A percentile compares a stretch with the other conserved stretches of the same genome.
Conservation (phyloP, 2,797 vertebrate genomes). For the Staurois parvus region DNA sequence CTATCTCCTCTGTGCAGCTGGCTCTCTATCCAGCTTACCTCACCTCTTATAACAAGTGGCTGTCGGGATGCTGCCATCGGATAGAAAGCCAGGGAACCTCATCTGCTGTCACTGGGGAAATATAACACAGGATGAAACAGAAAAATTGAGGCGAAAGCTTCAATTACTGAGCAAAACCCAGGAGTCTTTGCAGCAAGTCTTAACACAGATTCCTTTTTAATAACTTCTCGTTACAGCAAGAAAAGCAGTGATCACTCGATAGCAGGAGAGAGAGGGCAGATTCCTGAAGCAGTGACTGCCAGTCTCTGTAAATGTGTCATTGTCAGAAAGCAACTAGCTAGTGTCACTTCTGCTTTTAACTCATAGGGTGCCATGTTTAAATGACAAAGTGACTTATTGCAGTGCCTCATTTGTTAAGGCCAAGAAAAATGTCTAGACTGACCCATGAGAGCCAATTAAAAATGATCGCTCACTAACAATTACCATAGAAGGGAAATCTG, state of each 20-base stretch:
- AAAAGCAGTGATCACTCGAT: slow-evolving; percentile 53
- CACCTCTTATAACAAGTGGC: slow-evolving; percentile 22
- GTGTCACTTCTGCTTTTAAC: background rate
- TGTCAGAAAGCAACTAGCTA: background rate
- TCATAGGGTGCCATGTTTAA: background rate
- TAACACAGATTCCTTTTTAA: slow-evolving; percentile 59
- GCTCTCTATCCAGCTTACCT: background rate
- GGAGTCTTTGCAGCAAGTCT: slow-evolving; percentile 54
- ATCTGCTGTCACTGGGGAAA: slow-evolving; percentile 64
- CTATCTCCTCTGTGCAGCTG: background rate
- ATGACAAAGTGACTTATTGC: background rate
- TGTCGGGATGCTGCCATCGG: slow-evolving; percentile 46
- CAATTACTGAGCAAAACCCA: slow-evolving; percentile 63
- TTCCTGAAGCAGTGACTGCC: slow-evolving; percentile 7
- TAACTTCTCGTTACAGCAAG: slow-evolving; percentile 63
- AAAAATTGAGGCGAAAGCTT: slow-evolving; percentile 58
- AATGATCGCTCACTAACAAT: too few relatives aligned
- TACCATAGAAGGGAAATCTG: too few relatives aligned
- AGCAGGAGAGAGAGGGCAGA: slow-evolving; percentile 16
- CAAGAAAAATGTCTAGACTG: too few relatives aligned
- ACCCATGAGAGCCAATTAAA: too few relatives aligned
- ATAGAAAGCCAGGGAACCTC: slow-evolving; percentile 50
- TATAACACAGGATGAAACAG: slow-evolving; percentile 62
- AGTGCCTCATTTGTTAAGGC: too few relatives aligned
- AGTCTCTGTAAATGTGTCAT: slow-evolving; percentile 28